Conservation (phyloP, 1,140 invertebrate species). For the Leptinotarsa lineolata region DNA sequence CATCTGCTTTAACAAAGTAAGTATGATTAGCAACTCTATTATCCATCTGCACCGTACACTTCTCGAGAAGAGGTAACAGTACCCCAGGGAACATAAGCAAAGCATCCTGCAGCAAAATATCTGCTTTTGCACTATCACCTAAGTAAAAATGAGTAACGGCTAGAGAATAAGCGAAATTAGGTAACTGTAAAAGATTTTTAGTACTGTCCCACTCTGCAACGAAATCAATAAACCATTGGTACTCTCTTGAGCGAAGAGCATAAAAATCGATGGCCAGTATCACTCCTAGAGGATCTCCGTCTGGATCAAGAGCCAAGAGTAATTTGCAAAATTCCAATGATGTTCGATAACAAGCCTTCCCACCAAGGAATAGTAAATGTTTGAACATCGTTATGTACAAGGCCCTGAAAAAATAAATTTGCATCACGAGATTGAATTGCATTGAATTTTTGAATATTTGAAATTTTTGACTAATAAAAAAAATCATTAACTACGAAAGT, state of each 20-base stretch:
- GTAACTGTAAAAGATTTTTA: constrained; percentile 78
- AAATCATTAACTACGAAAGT: too few species aligned
- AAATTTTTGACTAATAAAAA: too few species aligned
- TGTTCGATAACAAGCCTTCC: constrained; percentile 79
- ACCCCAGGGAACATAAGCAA: constrained; percentile 85
- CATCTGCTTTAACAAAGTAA: constrained; percentile 52
- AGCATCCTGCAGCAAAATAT: constrained; percentile 65
- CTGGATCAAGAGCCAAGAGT: constrained; percentile 78
- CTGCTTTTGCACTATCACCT: constrained; percentile 60
- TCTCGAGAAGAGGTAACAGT: constrained; percentile 73
- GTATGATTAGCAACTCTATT: constrained; percentile 62
- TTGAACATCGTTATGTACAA: constrained; percentile 86
- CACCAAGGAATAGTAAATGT: constrained; percentile 80
- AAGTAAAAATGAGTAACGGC: constrained; percentile 76
- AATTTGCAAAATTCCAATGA: constrained; percentile 81
- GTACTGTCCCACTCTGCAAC: constrained; percentile 67
- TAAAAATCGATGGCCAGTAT: constrained; percentile 86
- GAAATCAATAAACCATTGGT: constrained; percentile 79
- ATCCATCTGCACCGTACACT: constrained; percentile 76
- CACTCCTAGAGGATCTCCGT: constrained; percentile 81
- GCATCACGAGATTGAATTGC: too few species aligned
- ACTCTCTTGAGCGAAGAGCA: constrained; percentile 80
- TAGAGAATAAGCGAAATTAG: constrained; percentile 86
- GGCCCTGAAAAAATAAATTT: constrained; percentile 61
- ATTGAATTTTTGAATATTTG: too few species aligned